Evolutionary conservation across 2,113 vertebrate species (phyloP).

Genomic region (Myrmecophaga tridactyla): DNA sequence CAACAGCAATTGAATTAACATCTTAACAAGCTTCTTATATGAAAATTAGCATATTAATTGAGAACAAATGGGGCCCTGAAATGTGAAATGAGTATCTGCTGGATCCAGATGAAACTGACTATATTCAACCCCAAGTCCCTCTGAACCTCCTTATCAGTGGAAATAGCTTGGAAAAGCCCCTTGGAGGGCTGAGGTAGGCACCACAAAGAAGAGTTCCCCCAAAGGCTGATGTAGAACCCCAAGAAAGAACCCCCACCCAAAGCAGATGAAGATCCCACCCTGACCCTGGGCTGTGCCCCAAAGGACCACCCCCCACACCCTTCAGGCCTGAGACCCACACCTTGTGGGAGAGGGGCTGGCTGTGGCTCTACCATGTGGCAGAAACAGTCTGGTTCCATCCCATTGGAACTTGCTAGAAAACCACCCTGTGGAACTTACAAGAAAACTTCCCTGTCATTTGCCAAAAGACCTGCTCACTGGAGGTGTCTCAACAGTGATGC

Average conservation of each 20-base stretch:
- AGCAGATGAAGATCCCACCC: neutral
- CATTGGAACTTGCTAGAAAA: neutral
- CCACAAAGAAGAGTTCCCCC: neutral
- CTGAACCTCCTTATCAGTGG: no score
- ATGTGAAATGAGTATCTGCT: no score
- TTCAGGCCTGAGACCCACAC: neutral
- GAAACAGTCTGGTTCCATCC: neutral
- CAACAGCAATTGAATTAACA: no score
- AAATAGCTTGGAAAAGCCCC: neutral
- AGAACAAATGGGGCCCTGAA: no score
- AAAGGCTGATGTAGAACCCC: neutral
- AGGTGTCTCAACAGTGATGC: neutral
- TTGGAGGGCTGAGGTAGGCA: neutral
- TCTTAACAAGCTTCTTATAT: no score
- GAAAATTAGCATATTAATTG: no score
- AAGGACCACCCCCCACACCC: neutral
- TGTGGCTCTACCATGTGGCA: neutral
- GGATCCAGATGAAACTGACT: no score
- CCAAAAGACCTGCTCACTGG: neutral
- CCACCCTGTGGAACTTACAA: neutral
- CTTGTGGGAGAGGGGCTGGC: fast-evolving
- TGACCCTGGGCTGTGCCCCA: neutral
- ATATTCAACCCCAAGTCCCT: no score
- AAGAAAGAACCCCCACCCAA: no score
- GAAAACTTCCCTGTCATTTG: neutral